Percentiles rank a stretch among this genome's conserved stretches.
Evolutionary conservation across 2,888 invertebrate species (phyloP).

Genomic region (Ophion slaviceki): DNA sequence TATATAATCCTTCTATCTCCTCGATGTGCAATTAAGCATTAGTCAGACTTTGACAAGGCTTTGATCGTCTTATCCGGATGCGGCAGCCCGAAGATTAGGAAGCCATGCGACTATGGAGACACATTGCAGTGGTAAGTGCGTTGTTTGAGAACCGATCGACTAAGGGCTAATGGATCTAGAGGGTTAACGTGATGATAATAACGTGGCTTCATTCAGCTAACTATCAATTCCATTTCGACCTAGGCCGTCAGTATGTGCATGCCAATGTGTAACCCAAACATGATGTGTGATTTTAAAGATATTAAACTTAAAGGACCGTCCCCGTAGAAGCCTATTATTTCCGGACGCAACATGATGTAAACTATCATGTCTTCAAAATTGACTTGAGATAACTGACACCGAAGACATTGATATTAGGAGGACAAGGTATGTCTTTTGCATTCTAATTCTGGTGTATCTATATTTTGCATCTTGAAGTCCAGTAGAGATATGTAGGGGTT

Average conservation of each 20-base stretch:
- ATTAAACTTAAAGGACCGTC: background rate
- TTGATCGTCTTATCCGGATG: slow-evolving; percentile 53
- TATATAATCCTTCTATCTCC: slow-evolving; percentile 40
- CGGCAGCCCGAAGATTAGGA: slow-evolving; percentile 55
- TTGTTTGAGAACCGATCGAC: slow-evolving; percentile 53
- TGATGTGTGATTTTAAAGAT: background rate
- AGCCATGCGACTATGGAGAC: slow-evolving; percentile 15
- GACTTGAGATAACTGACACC: too few relatives aligned
- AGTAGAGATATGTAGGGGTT: background rate
- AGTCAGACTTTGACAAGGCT: slow-evolving; percentile 61
- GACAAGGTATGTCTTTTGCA: too few relatives aligned
- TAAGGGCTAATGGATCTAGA: slow-evolving; percentile 52
- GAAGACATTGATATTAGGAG: too few relatives aligned
- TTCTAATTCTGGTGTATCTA: too few relatives aligned
- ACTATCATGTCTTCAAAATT: too few relatives aligned
- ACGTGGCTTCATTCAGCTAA: slow-evolving; percentile 13
- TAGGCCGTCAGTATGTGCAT: slow-evolving; percentile 1
- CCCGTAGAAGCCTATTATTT: too few relatives aligned
- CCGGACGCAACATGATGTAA: too few relatives aligned
- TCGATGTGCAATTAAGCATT: slow-evolving; percentile 63
- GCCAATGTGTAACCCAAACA: background rate
- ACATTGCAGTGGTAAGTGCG: slow-evolving; percentile 24
- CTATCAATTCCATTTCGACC: slow-evolving; percentile 53
- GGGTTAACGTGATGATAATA: slow-evolving; percentile 48
- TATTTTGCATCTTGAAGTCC: background rate